Conservation (phyloP, 2,888 invertebrate genomes). For the Idaea straminata region DNA sequence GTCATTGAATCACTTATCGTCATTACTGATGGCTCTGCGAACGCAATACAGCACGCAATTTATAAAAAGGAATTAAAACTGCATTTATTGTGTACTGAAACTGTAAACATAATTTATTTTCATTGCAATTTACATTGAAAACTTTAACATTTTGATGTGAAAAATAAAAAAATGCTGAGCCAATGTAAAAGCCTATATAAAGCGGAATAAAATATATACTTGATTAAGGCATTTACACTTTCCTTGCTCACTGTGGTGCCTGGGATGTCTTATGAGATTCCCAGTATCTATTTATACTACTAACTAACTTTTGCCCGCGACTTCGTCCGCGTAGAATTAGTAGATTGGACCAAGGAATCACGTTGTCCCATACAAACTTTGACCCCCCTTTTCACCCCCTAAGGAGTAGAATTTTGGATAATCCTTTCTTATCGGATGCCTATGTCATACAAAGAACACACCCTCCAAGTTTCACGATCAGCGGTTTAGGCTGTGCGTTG, state of each 20-base stretch:
- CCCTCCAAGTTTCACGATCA: too few species aligned
- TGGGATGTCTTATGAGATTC: not conserved
- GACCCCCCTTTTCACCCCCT: too few species aligned
- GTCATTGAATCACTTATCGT: conserved; percentile 23
- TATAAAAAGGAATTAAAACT: conserved; percentile 9
- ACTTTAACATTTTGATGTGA: not conserved
- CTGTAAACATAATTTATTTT: not conserved
- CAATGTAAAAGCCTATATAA: not conserved
- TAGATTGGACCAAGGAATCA: too few species aligned
- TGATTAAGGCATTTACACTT: not conserved
- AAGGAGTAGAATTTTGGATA: too few species aligned
- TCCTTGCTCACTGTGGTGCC: not conserved
- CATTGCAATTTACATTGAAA: not conserved
- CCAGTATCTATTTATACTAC: not conserved
- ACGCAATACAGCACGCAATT: conserved; percentile 4
- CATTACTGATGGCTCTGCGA: not conserved
- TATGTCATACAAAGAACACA: too few species aligned
- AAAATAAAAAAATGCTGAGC: not conserved
- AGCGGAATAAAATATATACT: not conserved
- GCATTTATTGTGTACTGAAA: conserved; percentile 8
- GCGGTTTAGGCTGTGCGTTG: too few species aligned
- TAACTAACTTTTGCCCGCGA: too few species aligned
- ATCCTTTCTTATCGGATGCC: too few species aligned
- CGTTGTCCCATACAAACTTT: too few species aligned
- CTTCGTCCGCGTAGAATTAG: too few species aligned